These are phyloP conservation scores for Paedocypris sp. DNA, from an alignment of 2,113 vertebrate genomes.

Conservation along the genomic window DNA sequence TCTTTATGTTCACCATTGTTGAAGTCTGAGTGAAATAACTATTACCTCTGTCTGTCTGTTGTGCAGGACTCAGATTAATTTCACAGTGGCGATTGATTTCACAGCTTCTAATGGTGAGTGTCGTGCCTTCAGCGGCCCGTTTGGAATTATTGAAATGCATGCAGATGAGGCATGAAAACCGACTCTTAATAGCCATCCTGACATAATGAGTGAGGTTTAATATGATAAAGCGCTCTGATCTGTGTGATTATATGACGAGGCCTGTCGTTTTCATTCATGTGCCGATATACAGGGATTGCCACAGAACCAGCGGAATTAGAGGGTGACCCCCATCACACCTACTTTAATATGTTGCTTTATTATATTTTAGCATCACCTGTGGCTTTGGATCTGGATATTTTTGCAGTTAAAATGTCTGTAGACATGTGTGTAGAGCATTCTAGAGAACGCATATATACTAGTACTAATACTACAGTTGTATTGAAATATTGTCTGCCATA, in stretches of 20 bases:
- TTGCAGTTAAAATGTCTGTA: no score
- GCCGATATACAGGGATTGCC: background rate
- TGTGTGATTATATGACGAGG: slow-evolving; percentile 23
- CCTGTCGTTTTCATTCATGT: slow-evolving; percentile 22
- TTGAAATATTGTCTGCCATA: no score
- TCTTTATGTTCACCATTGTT: background rate
- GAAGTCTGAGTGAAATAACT: slow-evolving; percentile 25
- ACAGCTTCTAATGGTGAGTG: slow-evolving; percentile 95
- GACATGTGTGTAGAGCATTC: no score
- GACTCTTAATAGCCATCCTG: slow-evolving; percentile 40
- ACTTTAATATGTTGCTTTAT: background rate
- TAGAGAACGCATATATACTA: no score
- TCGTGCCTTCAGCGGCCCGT: background rate
- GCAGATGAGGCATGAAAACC: slow-evolving; percentile 40
- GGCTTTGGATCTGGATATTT: background rate
- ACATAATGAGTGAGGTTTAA: slow-evolving; percentile 33
- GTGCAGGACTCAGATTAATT: slow-evolving; percentile 95
- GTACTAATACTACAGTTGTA: no score
- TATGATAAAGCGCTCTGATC: slow-evolving; percentile 30
- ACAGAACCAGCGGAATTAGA: slow-evolving; percentile 8
- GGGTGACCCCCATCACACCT: slow-evolving; percentile 1
- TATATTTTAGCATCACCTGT: background rate
- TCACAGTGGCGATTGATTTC: slow-evolving; percentile 97
- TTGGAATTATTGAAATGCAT: slow-evolving; percentile 46
- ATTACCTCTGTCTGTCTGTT: slow-evolving; percentile 46